phyloP scores from a whole-genome alignment of 2,797 vertebrate genomes.

The Syndactyla subalaris region DNA sequence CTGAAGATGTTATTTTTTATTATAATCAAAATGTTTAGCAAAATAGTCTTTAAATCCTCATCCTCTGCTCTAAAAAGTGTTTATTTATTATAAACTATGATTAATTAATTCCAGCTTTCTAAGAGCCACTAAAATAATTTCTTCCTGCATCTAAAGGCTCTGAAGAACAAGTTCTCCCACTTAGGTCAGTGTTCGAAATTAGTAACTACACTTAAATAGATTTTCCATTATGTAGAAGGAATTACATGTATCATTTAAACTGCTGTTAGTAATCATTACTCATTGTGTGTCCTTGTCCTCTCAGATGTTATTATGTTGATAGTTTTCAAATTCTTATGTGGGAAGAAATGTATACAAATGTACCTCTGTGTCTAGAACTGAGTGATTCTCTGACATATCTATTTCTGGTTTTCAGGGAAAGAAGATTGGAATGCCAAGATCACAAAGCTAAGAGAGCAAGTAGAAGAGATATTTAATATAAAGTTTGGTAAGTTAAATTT shows the following conservation, averaged over 20 bases:
- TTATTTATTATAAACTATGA: neutral
- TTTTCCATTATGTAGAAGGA: neutral
- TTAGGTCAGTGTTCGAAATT: neutral
- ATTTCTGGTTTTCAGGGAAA: constrained; percentile 70
- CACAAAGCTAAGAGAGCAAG: constrained; percentile 81
- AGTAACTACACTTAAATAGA: neutral
- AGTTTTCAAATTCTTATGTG: neutral
- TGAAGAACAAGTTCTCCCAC: neutral
- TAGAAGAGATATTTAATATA: constrained; percentile 82
- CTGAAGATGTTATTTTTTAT: neutral
- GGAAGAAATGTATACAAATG: neutral
- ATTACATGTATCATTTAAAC: neutral
- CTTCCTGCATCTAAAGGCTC: neutral
- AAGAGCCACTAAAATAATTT: neutral
- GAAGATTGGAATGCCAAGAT: constrained; percentile 84
- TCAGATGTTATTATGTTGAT: neutral
- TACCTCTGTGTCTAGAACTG: neutral
- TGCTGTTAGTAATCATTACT: neutral
- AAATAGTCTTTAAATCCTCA: neutral
- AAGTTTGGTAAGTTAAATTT: constrained; percentile 78
- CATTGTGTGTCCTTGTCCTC: neutral
- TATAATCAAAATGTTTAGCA: neutral
- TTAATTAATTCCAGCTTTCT: neutral
- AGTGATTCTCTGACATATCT: neutral
- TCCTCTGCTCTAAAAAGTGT: neutral